Percentiles rank a stretch among this genome's conserved stretches.
Evolutionary conservation across 2,113 vertebrate species (phyloP).

Genomic region (Oryzias javanicus): DNA sequence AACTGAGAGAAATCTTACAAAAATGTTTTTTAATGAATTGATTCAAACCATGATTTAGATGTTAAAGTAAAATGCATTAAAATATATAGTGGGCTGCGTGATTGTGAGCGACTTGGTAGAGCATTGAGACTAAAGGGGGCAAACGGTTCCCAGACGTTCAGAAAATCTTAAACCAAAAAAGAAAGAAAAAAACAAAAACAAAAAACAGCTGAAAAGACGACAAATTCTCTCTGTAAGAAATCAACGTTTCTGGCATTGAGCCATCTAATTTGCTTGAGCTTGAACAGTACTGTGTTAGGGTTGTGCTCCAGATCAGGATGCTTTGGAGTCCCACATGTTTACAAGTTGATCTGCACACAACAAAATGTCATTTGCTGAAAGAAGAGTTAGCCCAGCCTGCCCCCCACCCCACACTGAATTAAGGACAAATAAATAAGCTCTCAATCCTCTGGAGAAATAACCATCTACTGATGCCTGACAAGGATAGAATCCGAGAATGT

Average conservation of each 20-base stretch:
- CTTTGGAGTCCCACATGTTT: constrained; percentile 22
- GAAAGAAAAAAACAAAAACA: too few species aligned
- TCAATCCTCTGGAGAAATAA: constrained; percentile 22
- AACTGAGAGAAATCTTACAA: too few species aligned
- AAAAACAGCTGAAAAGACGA: constrained; percentile 43
- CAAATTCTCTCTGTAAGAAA: constrained; percentile 55
- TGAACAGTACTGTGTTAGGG: constrained; percentile 29
- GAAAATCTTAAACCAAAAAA: constrained; percentile 19
- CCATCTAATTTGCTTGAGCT: constrained; percentile 57
- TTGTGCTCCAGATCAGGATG: constrained; percentile 41
- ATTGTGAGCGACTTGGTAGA: too few species aligned
- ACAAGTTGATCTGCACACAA: constrained; percentile 10
- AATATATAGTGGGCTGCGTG: too few species aligned
- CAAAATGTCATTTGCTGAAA: neutral
- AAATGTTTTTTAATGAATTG: too few species aligned
- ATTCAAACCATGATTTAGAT: too few species aligned
- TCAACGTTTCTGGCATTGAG: constrained; percentile 47
- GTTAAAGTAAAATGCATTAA: too few species aligned
- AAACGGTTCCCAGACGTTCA: constrained; percentile 20
- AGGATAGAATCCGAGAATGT: neutral
- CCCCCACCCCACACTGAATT: constrained; percentile 18
- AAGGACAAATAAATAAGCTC: constrained; percentile 23
- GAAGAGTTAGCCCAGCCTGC: neutral
- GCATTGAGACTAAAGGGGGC: constrained; percentile 1
- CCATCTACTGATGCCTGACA: constrained; percentile 13